These are phyloP conservation scores for Acanthisitta chloris DNA, from an alignment of 2,113 vertebrate species.

Conservation along the genomic window DNA sequence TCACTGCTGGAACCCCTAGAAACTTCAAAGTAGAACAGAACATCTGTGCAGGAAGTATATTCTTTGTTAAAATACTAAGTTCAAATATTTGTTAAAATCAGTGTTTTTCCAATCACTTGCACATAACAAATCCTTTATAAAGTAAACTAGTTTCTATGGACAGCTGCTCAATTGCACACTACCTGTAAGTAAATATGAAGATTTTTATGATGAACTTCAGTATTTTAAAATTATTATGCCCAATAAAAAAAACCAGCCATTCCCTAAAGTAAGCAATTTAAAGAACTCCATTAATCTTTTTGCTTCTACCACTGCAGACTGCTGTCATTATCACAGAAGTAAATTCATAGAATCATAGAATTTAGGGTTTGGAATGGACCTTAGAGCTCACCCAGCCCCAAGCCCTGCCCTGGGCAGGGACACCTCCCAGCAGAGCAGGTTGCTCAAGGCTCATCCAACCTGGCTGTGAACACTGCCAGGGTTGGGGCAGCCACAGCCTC, in stretches of 20 bases:
- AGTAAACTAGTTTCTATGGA: neutral
- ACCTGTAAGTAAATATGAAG: neutral
- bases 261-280: neutral
- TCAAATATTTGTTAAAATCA: too few relatives aligned
- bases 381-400: too few relatives aligned
- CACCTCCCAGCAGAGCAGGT: too few relatives aligned
- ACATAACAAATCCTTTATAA: neutral
- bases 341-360: too few relatives aligned
- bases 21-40: neutral
- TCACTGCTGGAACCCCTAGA: too few relatives aligned
- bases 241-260: neutral
- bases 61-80: neutral
- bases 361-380: too few relatives aligned
- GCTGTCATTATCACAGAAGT: neutral
- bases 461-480: too few relatives aligned
- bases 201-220: neutral
- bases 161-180: neutral
- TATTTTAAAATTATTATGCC: neutral
- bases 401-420: too few relatives aligned
- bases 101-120: neutral
- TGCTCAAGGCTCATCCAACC: too few relatives aligned
- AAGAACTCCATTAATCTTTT: neutral
- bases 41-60: neutral
- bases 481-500: too few relatives aligned
- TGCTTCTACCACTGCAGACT: neutral